Evolutionary conservation across 1,140 invertebrate species (phyloP), one percentile per base, ranked within the genome.

Genomic region (Drosophila mojavensis): DNA sequence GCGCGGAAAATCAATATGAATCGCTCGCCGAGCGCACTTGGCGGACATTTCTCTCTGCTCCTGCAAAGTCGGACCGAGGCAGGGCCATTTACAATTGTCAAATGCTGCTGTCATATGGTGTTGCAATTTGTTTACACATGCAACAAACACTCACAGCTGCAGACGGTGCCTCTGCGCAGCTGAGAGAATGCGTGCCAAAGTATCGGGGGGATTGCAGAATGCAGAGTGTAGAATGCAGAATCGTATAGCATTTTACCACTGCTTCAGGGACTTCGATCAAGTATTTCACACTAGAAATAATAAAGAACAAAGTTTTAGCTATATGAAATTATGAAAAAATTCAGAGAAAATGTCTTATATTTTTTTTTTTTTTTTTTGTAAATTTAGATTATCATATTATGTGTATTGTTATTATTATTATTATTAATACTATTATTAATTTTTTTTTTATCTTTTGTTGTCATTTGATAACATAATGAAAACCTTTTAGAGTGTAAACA

Each of bases 41-140:
- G 59, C 43, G 58, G 11, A 70, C 51, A 58, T 50, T 75, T 65
- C 3, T 11, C 17, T 48, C 26, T 28, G 17, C 33, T 50, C 55
- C 41, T 48, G 50, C 56, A 75, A 39, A 33, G 47, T 5, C 28
- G 24, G 36, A 6, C 36, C 9, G 36, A 15, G 48, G 11, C 41
- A 36, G 60, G 43, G 33, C 80, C 80, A 89, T 89, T 89, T 89
- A 81, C 85, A 90, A 89, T 89, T 89, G 85, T 89, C 85, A 89
- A 85, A 81, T 62, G 73, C 62, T 67, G 75, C 85, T 89, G 85
- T 89, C 85, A 90, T 89, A 90, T 71, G 85, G 65, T 71, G 74
- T 90, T 85, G 85, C 86, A 89, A 89, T 89, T 89, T 89, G 85
- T 89, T 89, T 90, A 90, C 85, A 88, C 80, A 68, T 67, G 59